Base-by-base conservation (phyloP, 2,888 invertebrate species). In the Ormia ochracea region DNA sequence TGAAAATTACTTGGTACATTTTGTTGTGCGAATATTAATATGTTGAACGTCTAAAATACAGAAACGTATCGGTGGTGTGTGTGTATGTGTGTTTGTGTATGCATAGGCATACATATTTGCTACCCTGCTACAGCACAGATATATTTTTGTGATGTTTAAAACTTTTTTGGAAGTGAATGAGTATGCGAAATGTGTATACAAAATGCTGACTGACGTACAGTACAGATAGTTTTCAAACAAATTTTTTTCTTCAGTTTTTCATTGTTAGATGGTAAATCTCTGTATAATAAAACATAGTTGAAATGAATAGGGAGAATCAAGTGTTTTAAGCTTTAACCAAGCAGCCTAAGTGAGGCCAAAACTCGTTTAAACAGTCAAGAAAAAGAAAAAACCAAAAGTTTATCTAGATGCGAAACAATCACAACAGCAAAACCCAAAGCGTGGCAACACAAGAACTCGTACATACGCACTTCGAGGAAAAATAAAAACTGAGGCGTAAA, bases 1-100 rank as follows among this genome's bases (percentile, higher is more conserved):
- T 66, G 65, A 79, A 79, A 79, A 75, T 75, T 70, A 70, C 69
- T 79, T 73, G 33, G 33, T 36, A 48, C 45, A 36, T 48, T 69
- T 58, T 58, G 45, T 33, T 48, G 70, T n/a, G 36, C 23, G 45
- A 26, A 36, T 65, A 50, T 14, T 33, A 61, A 61, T 63, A n/a
- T 77, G 48, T 50, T 45, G 17, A n/a, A 33, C 52, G 19, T 36
- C 31, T 58, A 21, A 7, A n/a, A 7, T 56, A 10, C 33, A 21
- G n/a, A 48, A 36, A 48, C 36, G 21, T 26, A 26, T 17, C 26
- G 14, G 23, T 6, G 3, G 26, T 28, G n/a, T 21, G 56, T 23
- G 9, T 23, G 54, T 2, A 10, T 9, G 36, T 56, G 38, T 3
- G 4, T 41, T 5, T 2, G n/a, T 41, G 14, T 4, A 14, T 41